Conservation (phyloP, 2,888 invertebrate genomes). For the Eupeodes latifasciatus region DNA sequence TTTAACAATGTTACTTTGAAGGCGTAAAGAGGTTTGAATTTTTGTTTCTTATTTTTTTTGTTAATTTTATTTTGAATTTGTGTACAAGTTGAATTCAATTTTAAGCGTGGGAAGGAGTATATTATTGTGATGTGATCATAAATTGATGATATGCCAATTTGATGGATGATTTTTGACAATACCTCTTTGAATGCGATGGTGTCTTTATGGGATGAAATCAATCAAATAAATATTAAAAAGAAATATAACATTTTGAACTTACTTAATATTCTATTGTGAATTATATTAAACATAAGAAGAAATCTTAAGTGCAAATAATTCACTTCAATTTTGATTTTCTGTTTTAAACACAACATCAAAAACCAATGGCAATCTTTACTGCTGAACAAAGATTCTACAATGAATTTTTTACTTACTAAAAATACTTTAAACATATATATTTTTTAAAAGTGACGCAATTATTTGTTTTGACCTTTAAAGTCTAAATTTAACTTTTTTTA, state of each 20-base stretch:
- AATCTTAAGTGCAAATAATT: no score
- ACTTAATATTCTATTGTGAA: no score
- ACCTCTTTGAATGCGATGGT: slow-evolving; percentile 6
- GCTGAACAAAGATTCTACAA: no score
- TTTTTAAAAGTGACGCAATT: no score
- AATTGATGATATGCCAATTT: slow-evolving; percentile 56
- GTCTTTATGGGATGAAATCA: slow-evolving; percentile 3
- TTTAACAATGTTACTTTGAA: slow-evolving; percentile 62
- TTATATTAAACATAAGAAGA: no score
- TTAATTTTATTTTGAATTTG: background rate
- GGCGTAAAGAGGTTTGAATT: slow-evolving; percentile 58
- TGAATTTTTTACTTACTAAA: no score
- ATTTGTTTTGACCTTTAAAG: no score
- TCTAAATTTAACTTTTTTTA: no score
- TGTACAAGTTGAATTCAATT: slow-evolving; percentile 5
- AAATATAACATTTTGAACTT: background rate
- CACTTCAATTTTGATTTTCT: no score
- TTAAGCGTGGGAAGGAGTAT: slow-evolving; percentile 55
- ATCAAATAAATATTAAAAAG: background rate
- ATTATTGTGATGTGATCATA: slow-evolving; percentile 12
- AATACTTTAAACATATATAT: no score
- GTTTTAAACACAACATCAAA: no score
- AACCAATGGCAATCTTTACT: no score
- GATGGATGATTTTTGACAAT: slow-evolving; percentile 57
- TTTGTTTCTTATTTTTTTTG: slow-evolving; percentile 23